phyloP scores from a whole-genome alignment of 2,888 invertebrate genomes.

The Agrotis exclamationis region DNA sequence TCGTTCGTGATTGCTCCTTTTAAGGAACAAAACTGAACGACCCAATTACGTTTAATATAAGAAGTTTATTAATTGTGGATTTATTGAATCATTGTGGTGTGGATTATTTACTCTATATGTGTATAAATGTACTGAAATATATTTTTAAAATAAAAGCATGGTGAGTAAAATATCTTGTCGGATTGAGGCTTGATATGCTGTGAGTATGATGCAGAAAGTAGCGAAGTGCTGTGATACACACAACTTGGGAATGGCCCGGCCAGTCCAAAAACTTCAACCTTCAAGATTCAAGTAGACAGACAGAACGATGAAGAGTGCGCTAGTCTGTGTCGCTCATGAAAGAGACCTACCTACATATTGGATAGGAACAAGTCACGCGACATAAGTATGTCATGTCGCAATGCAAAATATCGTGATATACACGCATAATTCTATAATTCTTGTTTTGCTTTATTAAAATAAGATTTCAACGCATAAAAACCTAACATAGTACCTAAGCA shows the following conservation, averaged over 20 bases:
- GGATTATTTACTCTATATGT: no score
- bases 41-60: no score
- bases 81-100: background rate
- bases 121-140: no score
- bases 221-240: background rate
- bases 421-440: conserved; percentile 7
- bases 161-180: background rate
- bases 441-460: conserved; percentile 12
- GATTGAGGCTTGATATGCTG: background rate
- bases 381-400: conserved; percentile 39
- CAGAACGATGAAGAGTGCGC: conserved; percentile 9
- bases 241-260: conserved; percentile 1
- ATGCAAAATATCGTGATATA: conserved; percentile 38
- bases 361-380: conserved; percentile 40
- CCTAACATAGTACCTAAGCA: background rate
- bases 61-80: no score
- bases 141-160: background rate
- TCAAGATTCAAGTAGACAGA: conserved; percentile 14
- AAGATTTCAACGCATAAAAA: background rate
- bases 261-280: background rate
- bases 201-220: background rate
- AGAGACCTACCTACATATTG: conserved; percentile 23
- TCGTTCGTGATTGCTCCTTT: conserved; percentile 7
- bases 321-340: conserved; percentile 7
- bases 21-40: conserved; percentile 2